Evolutionary conservation across 1,140 invertebrate genomes (phyloP), one percentile per base, ranked within the genome.

Genomic region (Pachypeltis micranthus): DNA sequence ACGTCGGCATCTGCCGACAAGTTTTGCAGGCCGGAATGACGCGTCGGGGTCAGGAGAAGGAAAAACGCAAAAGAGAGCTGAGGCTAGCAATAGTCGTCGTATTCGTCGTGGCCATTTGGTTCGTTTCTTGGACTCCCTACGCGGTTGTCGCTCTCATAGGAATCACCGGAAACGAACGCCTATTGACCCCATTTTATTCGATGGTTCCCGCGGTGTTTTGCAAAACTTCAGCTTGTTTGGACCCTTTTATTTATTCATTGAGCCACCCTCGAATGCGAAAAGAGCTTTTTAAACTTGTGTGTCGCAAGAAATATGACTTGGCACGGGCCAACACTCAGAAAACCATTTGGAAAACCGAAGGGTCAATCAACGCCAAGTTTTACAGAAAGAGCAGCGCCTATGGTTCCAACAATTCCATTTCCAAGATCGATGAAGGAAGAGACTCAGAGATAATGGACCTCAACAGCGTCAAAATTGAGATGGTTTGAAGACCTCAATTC

Each of bases 131-230:
- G 87, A 86, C 85, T 0, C 86, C 86, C 0, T 88, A 88, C 69
- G 82, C 87, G 0, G 72, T 84, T 3, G 82, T 90, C 1, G 79
- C 87, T 12, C 77, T 90, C 14, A 74, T 89, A 7, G 87, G 85
- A 0, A 82, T 87, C 62, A 82, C 81, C 63, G 85, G 84, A 7
- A 71, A 75, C 58, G 78, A 80, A 64, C 69, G 83, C 26, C 69
- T 81, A 2, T 78, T 90, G 14, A 82, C 83, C 0, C 86, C 87
- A 0, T 66, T 83, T 16, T 71, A 75, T 1, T 87, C 85, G 0
- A 86, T 88, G 84, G 76, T 88, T 14, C 87, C 87, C 0, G 86
- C 86, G 0, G 73, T 88, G 19, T 86, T 86, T 70, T 85, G 85
- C 72, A 90, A 90, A 71, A 80, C 80, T 0, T 83, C 86, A 0